phyloP scores from a whole-genome alignment of 2,888 invertebrate species.

The Spatulosminthurus flaviceps region DNA sequence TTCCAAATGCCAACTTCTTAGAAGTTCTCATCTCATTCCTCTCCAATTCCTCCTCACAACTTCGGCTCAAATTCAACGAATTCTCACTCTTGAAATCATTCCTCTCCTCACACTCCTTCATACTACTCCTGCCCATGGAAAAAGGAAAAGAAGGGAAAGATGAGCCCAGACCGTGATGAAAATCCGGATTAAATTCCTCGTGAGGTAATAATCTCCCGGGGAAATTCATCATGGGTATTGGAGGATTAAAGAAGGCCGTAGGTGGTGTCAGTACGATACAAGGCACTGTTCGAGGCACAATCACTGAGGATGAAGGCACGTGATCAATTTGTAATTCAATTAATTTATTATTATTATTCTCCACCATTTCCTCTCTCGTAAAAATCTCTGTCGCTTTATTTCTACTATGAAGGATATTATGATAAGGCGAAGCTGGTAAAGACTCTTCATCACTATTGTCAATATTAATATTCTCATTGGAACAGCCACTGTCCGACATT shows the following conservation, averaged over 20 bases:
- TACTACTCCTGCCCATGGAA: not conserved
- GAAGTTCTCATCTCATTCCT: too few species aligned
- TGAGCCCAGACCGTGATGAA: constrained; percentile 1
- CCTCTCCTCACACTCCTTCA: not conserved
- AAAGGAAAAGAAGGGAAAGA: not conserved
- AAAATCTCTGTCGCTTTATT: constrained; percentile 16
- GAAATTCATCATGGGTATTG: not conserved
- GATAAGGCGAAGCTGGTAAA: not conserved
- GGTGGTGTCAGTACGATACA: constrained; percentile 56
- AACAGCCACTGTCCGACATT: not conserved
- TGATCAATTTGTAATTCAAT: not conserved
- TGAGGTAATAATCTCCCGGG: not conserved
- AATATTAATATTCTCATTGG: constrained; percentile 6
- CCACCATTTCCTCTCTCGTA: not conserved
- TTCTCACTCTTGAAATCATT: not conserved
- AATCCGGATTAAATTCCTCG: too few species aligned
- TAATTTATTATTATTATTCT: not conserved
- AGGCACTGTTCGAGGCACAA: constrained; percentile 56
- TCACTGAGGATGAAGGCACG: constrained; percentile 8
- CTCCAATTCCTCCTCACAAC: constrained; percentile 4
- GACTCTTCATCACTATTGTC: constrained; percentile 8
- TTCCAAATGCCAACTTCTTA: not conserved
- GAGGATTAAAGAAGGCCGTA: constrained; percentile 33
- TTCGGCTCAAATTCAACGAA: constrained; percentile 12
- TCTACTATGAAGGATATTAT: not conserved